Evolutionary conservation across 1,140 invertebrate genomes (phyloP).

Genomic region (Drosophila asahinai): DNA sequence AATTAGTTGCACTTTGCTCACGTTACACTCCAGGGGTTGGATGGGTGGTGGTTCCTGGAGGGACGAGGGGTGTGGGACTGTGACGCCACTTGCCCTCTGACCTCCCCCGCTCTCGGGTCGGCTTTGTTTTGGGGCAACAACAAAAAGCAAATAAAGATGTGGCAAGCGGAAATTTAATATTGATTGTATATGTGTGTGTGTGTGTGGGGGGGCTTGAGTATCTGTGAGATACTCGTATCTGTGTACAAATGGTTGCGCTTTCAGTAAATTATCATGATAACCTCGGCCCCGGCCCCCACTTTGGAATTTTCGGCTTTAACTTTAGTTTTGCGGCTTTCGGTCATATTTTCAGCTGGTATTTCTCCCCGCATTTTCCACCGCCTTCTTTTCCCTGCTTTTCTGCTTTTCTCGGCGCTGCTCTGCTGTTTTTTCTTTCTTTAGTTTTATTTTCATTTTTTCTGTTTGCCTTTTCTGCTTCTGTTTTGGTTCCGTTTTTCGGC

Average conservation of each 20-base stretch:
- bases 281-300: slow-evolving; percentile 7
- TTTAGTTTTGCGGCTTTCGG: slow-evolving; percentile 72
- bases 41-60: not conserved
- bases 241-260: slow-evolving; percentile 75
- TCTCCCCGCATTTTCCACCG: not conserved
- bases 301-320: slow-evolving; percentile 50
- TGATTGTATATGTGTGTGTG: slow-evolving; percentile 64
- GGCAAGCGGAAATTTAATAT: slow-evolving; percentile 81
- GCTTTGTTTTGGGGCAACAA: slow-evolving; percentile 42
- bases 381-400: slow-evolving; percentile 15
- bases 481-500: slow-evolving; percentile 49
- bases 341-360: slow-evolving; percentile 69
- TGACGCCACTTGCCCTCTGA: slow-evolving; percentile 33
- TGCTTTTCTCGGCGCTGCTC: not conserved
- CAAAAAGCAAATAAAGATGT: slow-evolving; percentile 78
- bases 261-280: slow-evolving; percentile 80
- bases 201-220: slow-evolving; percentile 23
- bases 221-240: slow-evolving; percentile 34
- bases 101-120: slow-evolving; percentile 1
- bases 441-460: slow-evolving; percentile 19
- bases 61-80: not conserved
- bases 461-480: slow-evolving; percentile 26
- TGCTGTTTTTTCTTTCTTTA: slow-evolving; percentile 7
- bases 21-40: slow-evolving; percentile 54
- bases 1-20: slow-evolving; percentile 78